Evolutionary conservation across 1,140 invertebrate genomes (phyloP), one percentile per base, ranked within the genome.

Genomic region (Mactra quadrangularis): DNA sequence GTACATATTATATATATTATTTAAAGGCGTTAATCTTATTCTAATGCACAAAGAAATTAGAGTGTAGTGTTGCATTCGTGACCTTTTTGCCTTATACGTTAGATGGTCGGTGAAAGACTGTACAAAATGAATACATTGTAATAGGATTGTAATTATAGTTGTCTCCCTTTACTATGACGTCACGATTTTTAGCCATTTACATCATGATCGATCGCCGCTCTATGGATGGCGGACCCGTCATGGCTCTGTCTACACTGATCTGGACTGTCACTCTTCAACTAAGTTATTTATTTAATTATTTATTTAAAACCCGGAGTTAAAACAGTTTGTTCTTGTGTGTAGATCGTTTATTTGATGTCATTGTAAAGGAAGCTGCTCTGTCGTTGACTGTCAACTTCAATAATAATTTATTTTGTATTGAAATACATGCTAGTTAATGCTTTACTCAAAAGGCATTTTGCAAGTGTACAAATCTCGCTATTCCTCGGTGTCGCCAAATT

Each of bases 41-140:
- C 57, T 31, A 60, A 50, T 53, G 55, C 74, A 78, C 64, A 68
- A 41, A n/a, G 64, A 41, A 57, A 22, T 45, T 78, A 68, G 60
- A 38, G 22, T 41, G 33, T 78, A 78, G 76, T 47, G 27, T 53
- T 66, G 50, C 66, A 55, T 15, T 68, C 19, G 53, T 64, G 41
- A 62, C 60, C 60, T 78, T 68, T 76, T 45, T 78, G 76, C 76
- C 76, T 78, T 78, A 78, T 33, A 60, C 62, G 19, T 45, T 55
- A 50, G 47, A 35, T 19, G 15, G 53, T 47, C 31, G 22, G n/a
- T 64, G 7, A 22, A 45, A n/a, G 57, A 50, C 47, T 45, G 33
- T 52, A 35, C 11, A 64, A 38, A 62, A 29, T 77, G 53, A 59
- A 59, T 59, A 19, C 6, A 4, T n/a, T 47, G 15, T 19, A 22